Conservation (phyloP, 2,888 invertebrate genomes). For the Cosmopolites sordidus region DNA sequence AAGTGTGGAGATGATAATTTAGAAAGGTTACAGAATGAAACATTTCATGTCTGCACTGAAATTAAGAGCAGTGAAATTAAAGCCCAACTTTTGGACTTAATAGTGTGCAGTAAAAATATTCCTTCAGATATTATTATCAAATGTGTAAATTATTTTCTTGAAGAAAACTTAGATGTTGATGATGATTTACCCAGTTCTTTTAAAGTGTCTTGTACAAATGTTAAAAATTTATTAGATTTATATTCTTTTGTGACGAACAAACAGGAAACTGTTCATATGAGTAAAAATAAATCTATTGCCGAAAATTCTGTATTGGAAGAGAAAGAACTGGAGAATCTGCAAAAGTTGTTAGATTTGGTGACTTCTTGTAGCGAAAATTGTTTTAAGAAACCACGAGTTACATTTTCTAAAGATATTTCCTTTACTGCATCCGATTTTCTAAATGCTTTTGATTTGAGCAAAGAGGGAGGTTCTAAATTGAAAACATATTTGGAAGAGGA, state of each 20-base stretch:
- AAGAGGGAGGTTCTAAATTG: constrained; percentile 44
- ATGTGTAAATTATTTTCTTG: constrained; percentile 49
- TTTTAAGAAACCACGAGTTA: constrained; percentile 45
- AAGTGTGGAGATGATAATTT: constrained; percentile 52
- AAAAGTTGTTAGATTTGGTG: constrained; percentile 59
- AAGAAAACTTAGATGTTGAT: constrained; percentile 37
- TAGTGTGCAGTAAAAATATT: constrained; percentile 61
- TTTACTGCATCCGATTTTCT: constrained; percentile 55
- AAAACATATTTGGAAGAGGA: constrained; percentile 46
- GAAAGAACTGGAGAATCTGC: constrained; percentile 60
- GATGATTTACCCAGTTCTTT: constrained; percentile 7
- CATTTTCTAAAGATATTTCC: constrained; percentile 52
- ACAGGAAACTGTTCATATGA: constrained; percentile 36
- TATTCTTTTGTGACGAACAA: constrained; percentile 34
- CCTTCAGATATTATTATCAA: constrained; percentile 58
- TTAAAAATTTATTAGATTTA: constrained; percentile 38
- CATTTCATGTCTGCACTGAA: constrained; percentile 56
- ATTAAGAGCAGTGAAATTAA: constrained; percentile 69
- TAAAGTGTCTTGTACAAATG: constrained; percentile 39
- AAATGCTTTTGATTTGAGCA: constrained; percentile 50
- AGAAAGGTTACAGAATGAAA: constrained; percentile 53
- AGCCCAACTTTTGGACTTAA: constrained; percentile 66
- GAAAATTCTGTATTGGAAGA: constrained; percentile 46
- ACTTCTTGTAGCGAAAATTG: constrained; percentile 41
- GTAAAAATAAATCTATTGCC: constrained; percentile 24